Base-by-base conservation (phyloP, 2,888 invertebrate genomes). In the Rugalucina vietnamica region DNA sequence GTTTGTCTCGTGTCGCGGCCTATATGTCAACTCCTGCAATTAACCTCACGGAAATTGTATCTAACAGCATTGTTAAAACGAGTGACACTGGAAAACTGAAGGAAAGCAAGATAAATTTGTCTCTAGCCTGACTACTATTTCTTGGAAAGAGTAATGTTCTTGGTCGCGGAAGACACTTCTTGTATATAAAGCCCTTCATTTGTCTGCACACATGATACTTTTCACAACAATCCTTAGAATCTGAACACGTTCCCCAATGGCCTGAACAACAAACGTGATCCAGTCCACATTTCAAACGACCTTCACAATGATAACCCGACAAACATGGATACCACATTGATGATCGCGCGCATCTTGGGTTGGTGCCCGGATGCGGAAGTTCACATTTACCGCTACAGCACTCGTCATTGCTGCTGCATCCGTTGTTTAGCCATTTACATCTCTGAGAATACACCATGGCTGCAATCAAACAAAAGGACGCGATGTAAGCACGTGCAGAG, bases 151-250 rank as follows among this genome's bases (percentile, higher is more conserved):
- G 8, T 14, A 65, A n/a, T 18, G 65, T 65, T 12, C 24, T 65
- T 32, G 65, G 65, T 10, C 18, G 10, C 34, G 65, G 72, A 14
- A 72, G 12, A 72, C 72, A 72, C 29, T 72, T 72, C 4, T 34
- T 72, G 43, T 72, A 72, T 2, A 72, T 34, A 29, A 72, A 72
- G 14, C 72, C 72, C 37, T 72, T 72, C 72, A 72, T 72, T n/a
- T 24, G 5, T 8, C 49, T 18, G 24, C 72, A 72, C 29, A 39
- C 21, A 29, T 72, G 72, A 29, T 39, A 24, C 2, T 21, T 21
- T 1, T n/a, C 24, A 29, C 72, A 72, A 29, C 72, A 72, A 14
- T 72, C 72, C 24, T 37, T 29, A 5, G 12, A 21, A 1, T 8
- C 29, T 24, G 43, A 43, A 24, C 72, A 72, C 24, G 39, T 49